Evolutionary conservation across 1,140 invertebrate genomes (phyloP).

Genomic region (Galleria mellonella): DNA sequence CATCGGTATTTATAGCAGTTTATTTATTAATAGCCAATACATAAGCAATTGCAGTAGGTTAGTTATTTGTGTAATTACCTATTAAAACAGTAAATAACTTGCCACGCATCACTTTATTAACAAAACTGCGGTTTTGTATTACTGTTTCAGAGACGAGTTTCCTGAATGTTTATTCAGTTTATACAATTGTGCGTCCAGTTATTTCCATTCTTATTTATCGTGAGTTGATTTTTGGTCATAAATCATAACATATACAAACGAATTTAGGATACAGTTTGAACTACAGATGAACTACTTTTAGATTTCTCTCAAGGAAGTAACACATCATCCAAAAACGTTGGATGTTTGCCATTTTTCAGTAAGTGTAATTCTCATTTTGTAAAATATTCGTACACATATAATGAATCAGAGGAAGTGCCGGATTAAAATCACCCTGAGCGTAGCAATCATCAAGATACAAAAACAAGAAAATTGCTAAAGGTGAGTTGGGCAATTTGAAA

Average conservation of each 20-base stretch:
- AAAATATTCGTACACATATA: constrained; percentile 14
- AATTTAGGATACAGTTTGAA: constrained; percentile 13
- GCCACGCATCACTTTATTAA: constrained; percentile 10
- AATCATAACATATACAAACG: background rate
- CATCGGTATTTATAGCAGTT: too few relatives aligned
- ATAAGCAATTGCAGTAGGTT: background rate
- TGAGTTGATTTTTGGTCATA: background rate
- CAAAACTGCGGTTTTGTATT: constrained; percentile 1
- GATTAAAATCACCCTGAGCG: constrained; percentile 20
- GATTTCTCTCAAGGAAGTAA: constrained; percentile 30
- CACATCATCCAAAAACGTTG: constrained; percentile 29
- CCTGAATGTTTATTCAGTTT: constrained; percentile 18
- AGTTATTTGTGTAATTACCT: constrained; percentile 12
- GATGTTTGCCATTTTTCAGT: constrained; percentile 32
- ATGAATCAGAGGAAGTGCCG: constrained; percentile 29
- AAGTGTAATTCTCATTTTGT: constrained; percentile 5
- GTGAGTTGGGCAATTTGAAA: constrained; percentile 44
- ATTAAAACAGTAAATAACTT: constrained; percentile 19
- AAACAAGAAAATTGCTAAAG: constrained; percentile 27
- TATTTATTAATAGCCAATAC: too few relatives aligned
- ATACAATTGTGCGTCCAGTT: constrained; percentile 19
- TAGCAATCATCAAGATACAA: constrained; percentile 19
- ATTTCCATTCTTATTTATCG: too few relatives aligned
- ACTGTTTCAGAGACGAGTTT: constrained; percentile 10
- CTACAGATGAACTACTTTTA: constrained; percentile 31